Conservation (phyloP, 2,888 invertebrate species). For the Drosophila heteroneura region DNA sequence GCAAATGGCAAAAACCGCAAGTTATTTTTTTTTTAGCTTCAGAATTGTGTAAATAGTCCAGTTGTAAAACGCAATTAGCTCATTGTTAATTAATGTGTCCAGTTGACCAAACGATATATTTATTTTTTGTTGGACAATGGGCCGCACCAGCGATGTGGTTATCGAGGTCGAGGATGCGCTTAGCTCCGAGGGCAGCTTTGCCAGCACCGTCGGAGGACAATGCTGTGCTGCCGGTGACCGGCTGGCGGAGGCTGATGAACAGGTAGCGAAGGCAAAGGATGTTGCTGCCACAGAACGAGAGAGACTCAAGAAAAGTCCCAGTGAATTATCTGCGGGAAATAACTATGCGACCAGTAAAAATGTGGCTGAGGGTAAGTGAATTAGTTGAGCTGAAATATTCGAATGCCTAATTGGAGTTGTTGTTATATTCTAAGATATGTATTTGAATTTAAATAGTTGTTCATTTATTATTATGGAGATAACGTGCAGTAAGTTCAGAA, state of each 20-base stretch:
- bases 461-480: neutral
- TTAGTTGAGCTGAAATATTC: neutral
- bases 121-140: slow-evolving; percentile 37
- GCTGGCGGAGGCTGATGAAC: neutral
- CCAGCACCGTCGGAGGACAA: slow-evolving; percentile 49
- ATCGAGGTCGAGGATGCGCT: slow-evolving; percentile 51
- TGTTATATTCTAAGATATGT: neutral
- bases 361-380: slow-evolving; percentile 80
- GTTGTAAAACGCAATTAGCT: slow-evolving; percentile 25
- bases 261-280: neutral
- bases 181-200: slow-evolving; percentile 60
- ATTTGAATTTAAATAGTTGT: neutral
- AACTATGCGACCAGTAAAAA: slow-evolving; percentile 83
- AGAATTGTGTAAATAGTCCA: slow-evolving; percentile 20
- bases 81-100: slow-evolving; percentile 23
- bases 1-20: slow-evolving; percentile 51
- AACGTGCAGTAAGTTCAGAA: neutral
- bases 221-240: slow-evolving; percentile 40
- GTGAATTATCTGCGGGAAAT: slow-evolving; percentile 45
- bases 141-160: slow-evolving; percentile 35
- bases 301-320: slow-evolving; percentile 37
- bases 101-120: slow-evolving; percentile 12
- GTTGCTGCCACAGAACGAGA: neutral
- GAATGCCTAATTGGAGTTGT: neutral
- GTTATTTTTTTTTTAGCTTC: slow-evolving; percentile 43